Conservation (phyloP, 2,113 vertebrate species). For the Zootoca vivipara region DNA sequence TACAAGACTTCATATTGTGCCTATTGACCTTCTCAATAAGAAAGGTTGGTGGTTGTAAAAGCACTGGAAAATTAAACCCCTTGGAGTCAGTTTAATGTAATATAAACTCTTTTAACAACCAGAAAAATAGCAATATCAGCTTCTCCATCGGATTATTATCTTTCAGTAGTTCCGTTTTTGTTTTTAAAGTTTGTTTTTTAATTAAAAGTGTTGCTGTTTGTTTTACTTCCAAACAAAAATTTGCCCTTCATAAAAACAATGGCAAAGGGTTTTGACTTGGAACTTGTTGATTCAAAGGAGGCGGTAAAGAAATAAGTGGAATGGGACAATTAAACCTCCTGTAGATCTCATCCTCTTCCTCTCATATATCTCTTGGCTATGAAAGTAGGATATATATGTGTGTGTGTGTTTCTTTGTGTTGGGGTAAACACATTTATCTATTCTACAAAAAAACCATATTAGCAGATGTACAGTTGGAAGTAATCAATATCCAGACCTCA, state of each 20-base stretch:
- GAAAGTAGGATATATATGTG: constrained; percentile 43
- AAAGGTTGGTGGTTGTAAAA: constrained; percentile 71
- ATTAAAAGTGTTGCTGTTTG: constrained; percentile 65
- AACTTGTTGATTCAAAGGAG: constrained; percentile 27
- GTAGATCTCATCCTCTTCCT: constrained; percentile 1
- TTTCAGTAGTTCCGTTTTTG: constrained; percentile 38
- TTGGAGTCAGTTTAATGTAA: constrained; percentile 77
- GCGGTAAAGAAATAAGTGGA: neutral
- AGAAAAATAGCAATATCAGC: constrained; percentile 70
- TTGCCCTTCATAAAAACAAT: constrained; percentile 46
- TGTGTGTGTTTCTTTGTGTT: constrained; percentile 49
- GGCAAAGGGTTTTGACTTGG: constrained; percentile 34
- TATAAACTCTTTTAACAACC: constrained; percentile 77
- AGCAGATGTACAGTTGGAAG: constrained; percentile 52
- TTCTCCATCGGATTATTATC: constrained; percentile 66
- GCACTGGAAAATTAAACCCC: constrained; percentile 76
- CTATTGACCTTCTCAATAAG: constrained; percentile 82
- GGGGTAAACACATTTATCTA: constrained; percentile 51
- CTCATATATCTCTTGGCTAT: constrained; percentile 13
- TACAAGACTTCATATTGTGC: constrained; percentile 78
- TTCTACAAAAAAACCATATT: constrained; percentile 54
- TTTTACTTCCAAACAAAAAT: constrained; percentile 45
- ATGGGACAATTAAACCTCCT: constrained; percentile 26
- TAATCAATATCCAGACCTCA: constrained; percentile 68
- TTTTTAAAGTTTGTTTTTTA: constrained; percentile 3